Evolutionary conservation across 2,113 vertebrate genomes (phyloP).

Genomic region (Brachypteracias leptosomus): DNA sequence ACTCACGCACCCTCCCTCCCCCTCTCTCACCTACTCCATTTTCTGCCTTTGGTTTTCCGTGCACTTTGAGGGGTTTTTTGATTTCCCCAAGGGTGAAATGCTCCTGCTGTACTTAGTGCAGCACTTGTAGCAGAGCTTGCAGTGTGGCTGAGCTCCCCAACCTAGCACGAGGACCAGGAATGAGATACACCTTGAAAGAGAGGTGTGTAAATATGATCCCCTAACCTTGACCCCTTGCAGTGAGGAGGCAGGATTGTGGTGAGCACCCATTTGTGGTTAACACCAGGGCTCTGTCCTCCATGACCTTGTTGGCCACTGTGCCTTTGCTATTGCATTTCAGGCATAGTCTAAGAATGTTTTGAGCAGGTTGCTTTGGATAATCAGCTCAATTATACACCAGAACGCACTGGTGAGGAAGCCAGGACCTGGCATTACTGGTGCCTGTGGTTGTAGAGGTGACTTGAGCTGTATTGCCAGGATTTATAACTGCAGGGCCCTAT

Average conservation of each 20-base stretch:
- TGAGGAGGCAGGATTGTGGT: neutral
- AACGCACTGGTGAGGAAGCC: neutral
- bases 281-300: neutral
- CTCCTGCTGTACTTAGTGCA: neutral
- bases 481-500: neutral
- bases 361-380: neutral
- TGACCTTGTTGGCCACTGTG: neutral
- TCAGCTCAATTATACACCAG: slow-evolving; percentile 10
- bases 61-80: neutral
- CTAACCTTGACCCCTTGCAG: fast-evolving
- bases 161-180: neutral
- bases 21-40: neutral
- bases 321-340: slow-evolving; percentile 23
- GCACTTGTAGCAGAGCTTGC: neutral
- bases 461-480: neutral
- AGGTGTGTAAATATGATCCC: neutral
- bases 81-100: neutral
- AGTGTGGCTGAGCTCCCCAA: neutral
- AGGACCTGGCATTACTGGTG: neutral
- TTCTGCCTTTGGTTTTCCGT: neutral
- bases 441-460: neutral
- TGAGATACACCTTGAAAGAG: slow-evolving; percentile 8
- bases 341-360: slow-evolving; percentile 8
- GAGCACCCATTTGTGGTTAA: neutral
- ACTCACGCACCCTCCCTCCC: fast-evolving